Percentiles rank a stretch among this genome's conserved stretches.
Conservation (phyloP, 2,113 vertebrate species). For the Ellobius talpinus region DNA sequence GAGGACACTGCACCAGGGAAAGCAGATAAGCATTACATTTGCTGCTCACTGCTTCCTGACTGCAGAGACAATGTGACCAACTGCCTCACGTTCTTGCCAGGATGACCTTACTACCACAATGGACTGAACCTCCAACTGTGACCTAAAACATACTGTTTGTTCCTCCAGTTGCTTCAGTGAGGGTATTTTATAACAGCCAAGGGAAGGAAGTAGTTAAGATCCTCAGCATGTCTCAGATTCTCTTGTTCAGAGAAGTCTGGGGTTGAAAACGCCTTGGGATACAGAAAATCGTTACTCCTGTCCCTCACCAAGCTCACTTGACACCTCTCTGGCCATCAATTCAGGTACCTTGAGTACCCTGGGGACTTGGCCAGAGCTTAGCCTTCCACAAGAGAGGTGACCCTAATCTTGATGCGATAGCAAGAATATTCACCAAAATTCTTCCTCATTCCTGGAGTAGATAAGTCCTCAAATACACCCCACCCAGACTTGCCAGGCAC, state of each 20-base stretch:
- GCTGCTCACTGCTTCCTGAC: neutral
- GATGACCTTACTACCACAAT: too few species aligned
- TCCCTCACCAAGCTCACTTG: neutral
- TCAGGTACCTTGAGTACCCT: neutral
- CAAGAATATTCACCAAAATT: neutral
- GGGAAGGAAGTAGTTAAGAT: neutral
- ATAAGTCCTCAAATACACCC: neutral
- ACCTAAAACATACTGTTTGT: neutral
- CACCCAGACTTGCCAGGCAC: neutral
- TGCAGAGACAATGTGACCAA: neutral
- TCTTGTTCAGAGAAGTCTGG: neutral
- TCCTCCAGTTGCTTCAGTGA: neutral
- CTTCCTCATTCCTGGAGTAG: neutral
- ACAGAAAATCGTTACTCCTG: neutral
- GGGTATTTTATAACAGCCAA: neutral
- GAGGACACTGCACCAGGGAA: neutral
- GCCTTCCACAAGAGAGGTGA: neutral
- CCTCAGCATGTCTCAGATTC: neutral
- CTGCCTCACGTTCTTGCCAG: neutral
- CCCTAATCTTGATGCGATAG: neutral
- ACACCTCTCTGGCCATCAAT: neutral
- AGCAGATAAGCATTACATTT: neutral
- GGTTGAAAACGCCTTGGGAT: neutral
- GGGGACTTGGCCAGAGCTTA: neutral
- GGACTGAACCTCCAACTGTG: neutral